These are phyloP conservation scores for Tachina fera DNA, from an alignment of 2,888 invertebrate species.

Conservation along the genomic window DNA sequence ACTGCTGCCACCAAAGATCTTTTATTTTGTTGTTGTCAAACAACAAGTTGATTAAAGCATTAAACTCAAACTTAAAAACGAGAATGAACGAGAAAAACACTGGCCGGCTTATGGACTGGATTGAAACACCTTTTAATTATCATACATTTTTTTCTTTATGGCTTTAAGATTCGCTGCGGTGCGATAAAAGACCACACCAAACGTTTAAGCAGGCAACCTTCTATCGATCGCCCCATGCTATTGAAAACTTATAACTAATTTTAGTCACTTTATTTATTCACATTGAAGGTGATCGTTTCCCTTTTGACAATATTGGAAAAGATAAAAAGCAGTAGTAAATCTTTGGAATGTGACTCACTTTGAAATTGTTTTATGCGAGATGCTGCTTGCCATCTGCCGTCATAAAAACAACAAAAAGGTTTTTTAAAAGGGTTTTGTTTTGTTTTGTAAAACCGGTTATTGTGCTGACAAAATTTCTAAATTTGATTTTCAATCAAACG, in stretches of 20 bases:
- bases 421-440: background rate
- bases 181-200: slow-evolving; percentile 61
- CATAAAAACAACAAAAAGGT: background rate
- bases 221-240: slow-evolving; percentile 14
- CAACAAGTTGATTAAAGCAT: slow-evolving; percentile 62
- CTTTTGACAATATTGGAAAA: background rate
- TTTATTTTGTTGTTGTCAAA: slow-evolving; percentile 8
- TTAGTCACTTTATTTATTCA: slow-evolving; percentile 28
- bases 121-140: slow-evolving; percentile 80
- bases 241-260: slow-evolving; percentile 30
- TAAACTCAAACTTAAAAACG: slow-evolving; percentile 27
- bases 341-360: slow-evolving; percentile 15
- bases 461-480: too few relatives aligned
- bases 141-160: slow-evolving; percentile 76
- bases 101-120: slow-evolving; percentile 61
- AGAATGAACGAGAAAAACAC: background rate
- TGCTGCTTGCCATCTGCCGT: background rate
- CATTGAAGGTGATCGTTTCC: slow-evolving; percentile 1
- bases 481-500: too few relatives aligned
- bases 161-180: slow-evolving; percentile 43
- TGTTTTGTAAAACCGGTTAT: too few relatives aligned
- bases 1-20: slow-evolving; percentile 29
- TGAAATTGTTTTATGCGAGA: background rate
- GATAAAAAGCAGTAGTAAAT: slow-evolving; percentile 8
- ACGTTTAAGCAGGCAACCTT: slow-evolving; percentile 19